Conservation (phyloP, 2,113 vertebrate genomes). For the Pitta sordida region DNA sequence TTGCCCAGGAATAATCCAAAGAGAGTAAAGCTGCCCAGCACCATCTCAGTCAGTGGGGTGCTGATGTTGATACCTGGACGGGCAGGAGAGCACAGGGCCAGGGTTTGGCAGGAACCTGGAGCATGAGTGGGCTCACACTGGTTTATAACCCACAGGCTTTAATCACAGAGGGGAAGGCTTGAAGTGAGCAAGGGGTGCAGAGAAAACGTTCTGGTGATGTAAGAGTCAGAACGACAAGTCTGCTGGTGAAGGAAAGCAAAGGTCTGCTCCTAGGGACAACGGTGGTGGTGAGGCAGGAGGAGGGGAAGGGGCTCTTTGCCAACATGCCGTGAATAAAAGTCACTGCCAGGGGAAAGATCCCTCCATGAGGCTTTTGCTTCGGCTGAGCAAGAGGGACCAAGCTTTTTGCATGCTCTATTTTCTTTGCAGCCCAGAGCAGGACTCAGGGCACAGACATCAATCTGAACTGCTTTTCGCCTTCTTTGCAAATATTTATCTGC, state of each 20-base stretch:
- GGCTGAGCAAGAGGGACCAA: neutral
- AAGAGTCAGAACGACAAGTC: neutral
- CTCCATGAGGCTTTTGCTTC: neutral
- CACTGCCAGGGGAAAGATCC: neutral
- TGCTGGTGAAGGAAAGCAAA: neutral
- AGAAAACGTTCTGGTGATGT: neutral
- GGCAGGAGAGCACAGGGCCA: neutral
- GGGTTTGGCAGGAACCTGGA: neutral
- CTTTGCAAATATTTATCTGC: neutral
- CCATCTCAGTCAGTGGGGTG: fast-evolving
- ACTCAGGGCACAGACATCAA: neutral
- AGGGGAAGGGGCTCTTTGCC: neutral
- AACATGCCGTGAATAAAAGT: neutral
- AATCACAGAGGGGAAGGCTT: neutral
- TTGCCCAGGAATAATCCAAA: neutral
- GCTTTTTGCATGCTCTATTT: neutral
- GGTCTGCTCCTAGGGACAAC: neutral
- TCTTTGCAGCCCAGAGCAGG: neutral
- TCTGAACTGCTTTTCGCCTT: neutral
- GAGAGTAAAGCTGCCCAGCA: neutral
- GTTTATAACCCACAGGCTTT: neutral
- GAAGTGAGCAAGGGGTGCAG: fast-evolving
- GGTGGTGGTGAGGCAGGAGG: fast-evolving
- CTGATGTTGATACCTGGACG: neutral
- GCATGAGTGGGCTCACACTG: neutral